These are phyloP conservation scores for Rhabdomys pumilio DNA, from an alignment of 2,797 vertebrate species.

Conservation along the genomic window DNA sequence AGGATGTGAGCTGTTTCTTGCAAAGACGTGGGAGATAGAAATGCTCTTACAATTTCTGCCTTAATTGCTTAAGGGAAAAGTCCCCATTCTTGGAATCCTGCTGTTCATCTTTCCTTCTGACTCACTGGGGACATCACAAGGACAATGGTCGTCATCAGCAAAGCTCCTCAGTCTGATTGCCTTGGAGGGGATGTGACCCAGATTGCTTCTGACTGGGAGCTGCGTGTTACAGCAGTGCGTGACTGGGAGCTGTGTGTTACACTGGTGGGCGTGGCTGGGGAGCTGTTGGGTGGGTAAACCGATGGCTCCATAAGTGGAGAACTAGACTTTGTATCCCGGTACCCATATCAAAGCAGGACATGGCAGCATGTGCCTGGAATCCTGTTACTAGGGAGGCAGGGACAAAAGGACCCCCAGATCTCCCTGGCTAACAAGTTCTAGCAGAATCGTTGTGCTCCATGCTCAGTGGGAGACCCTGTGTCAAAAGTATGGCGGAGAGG, in stretches of 20 bases:
- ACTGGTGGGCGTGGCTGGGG: neutral
- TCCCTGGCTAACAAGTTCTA: neutral
- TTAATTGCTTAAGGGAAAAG: slow-evolving; percentile 45
- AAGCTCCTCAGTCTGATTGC: neutral
- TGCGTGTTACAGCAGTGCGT: neutral
- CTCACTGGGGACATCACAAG: neutral
- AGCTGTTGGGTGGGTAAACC: neutral
- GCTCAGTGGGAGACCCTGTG: neutral
- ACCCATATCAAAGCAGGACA: neutral
- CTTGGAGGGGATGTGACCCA: neutral
- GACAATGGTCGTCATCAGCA: neutral
- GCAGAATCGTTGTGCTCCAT: neutral
- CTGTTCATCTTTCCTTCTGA: neutral
- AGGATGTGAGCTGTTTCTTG: neutral
- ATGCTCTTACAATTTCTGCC: neutral
- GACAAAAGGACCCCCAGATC: neutral
- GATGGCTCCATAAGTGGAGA: neutral
- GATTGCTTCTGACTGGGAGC: neutral
- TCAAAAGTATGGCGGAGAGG: neutral
- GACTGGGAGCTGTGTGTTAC: neutral
- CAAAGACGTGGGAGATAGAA: neutral
- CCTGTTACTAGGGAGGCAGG: neutral
- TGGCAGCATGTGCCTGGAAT: neutral
- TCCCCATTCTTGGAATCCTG: neutral
- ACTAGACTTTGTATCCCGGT: neutral